Evolutionary conservation across 2,888 invertebrate species (phyloP), one percentile per base, ranked within the genome.

Genomic region (Slavum lentiscoides): DNA sequence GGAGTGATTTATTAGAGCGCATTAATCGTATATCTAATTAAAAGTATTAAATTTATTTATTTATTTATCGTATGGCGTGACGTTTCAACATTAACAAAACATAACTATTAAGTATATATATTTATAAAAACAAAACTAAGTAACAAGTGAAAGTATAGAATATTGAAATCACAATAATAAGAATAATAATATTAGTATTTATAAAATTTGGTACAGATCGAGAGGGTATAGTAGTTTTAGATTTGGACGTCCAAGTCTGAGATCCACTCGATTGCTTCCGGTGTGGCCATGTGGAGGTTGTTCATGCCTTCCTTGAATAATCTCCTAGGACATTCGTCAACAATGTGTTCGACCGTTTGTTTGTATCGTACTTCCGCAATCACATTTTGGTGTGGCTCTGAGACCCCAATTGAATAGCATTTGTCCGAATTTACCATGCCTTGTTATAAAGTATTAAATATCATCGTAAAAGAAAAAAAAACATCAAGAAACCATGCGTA

Each of bases 251-350:
- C 21, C 49, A 49, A 37, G 6, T 68, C 23, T 68, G 49, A 21
- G 68, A 68, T 68, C 53, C 53, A 53, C 23, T 53, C 23, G 21
- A 69, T 55, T 69, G 53, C 30, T 69, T 55, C 69, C 30, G 30
- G 30, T 69, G 69, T 69, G 69, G 69, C 69, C 69, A 55, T 69
- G 8, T 30, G 30, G 8, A 69, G 55, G 55, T 69, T 69, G 17
- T 30, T 69, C 19, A 69, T 55, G 69, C 53, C 17, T 55, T 30
- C 17, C 9, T 21, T 55, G 69, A 55, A 69, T 23, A 30, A 69
- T 30, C 30, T 30, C 30, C 30, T 30, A 30, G 30, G 30, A 30
- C 30, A 4, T 30, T 30, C 2, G 30, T 69, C 69, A 69, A 69
- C 55, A 55, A 69, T 30, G 30, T 69, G 53, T 53, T 68, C 23